Evolutionary conservation across 1,140 invertebrate genomes (phyloP).

Genomic region (Drosophila jambulina): DNA sequence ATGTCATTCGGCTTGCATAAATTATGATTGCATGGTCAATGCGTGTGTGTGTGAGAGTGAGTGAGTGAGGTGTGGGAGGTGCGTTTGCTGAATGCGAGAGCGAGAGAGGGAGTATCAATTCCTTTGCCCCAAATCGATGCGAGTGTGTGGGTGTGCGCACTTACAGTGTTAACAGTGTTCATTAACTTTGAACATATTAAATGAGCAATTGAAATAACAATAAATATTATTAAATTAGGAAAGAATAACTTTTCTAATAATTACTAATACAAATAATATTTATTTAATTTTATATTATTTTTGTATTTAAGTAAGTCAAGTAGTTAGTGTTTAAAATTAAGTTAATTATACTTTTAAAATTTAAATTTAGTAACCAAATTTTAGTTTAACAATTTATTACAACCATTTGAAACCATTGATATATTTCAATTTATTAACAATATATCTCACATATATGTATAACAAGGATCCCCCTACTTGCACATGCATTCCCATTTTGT

Average conservation of each 20-base stretch:
- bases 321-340: neutral
- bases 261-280: neutral
- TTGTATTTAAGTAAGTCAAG: neutral
- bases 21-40: slow-evolving; percentile 33
- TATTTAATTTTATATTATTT: neutral
- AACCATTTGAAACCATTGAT: neutral
- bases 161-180: neutral
- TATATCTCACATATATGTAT: neutral
- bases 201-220: neutral
- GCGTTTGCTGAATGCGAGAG: neutral
- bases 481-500: slow-evolving; percentile 8
- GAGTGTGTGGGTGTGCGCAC: neutral
- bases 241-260: neutral
- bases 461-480: neutral
- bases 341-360: neutral
- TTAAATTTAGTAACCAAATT: too few species aligned
- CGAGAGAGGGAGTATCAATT: slow-evolving; percentile 14
- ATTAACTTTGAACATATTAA: neutral
- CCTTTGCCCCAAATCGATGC: slow-evolving; percentile 30
- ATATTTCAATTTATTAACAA: neutral
- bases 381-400: neutral
- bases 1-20: slow-evolving; percentile 47
- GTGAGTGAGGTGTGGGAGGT: neutral
- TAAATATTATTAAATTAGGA: neutral
- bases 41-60: neutral